Conservation (phyloP, 2,888 invertebrate genomes). For the Zaprionus obscuricornis region DNA sequence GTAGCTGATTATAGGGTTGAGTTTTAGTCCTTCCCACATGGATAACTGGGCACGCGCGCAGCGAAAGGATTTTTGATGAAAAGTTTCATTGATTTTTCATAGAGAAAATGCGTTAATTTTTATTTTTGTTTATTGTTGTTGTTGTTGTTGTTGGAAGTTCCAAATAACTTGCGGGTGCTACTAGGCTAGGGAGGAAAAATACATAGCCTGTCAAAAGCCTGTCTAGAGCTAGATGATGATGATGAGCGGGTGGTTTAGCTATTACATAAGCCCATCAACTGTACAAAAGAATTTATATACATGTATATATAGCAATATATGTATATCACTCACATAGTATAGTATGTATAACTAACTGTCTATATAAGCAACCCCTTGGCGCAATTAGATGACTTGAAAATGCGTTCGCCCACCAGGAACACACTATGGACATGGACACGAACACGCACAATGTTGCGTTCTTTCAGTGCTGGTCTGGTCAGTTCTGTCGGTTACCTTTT, state of each 20-base stretch:
- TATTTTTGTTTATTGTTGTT: too few relatives aligned
- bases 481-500: conserved; percentile 50
- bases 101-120: conserved; percentile 61
- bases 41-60: conserved; percentile 65
- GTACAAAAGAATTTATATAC: conserved; percentile 5
- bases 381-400: conserved; percentile 62
- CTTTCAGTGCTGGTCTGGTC: too few relatives aligned
- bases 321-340: too few relatives aligned
- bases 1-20: conserved; percentile 79
- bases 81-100: conserved; percentile 55
- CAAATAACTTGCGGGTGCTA: conserved; percentile 47
- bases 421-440: too few relatives aligned
- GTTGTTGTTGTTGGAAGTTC: too few relatives aligned
- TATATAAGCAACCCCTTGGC: conserved; percentile 59
- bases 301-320: conserved; percentile 6
- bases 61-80: conserved; percentile 66
- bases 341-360: too few relatives aligned
- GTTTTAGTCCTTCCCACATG: conserved; percentile 22
- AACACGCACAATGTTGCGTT: conserved; percentile 40
- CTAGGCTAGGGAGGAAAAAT: conserved; percentile 10
- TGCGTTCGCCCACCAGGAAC: conserved; percentile 34
- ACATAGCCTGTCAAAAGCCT: not conserved
- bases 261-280: conserved; percentile 35
- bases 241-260: conserved; percentile 46
- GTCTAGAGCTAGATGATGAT: conserved; percentile 10